Conservation (phyloP, 2,113 vertebrate genomes). For the Xenus cinereus region DNA sequence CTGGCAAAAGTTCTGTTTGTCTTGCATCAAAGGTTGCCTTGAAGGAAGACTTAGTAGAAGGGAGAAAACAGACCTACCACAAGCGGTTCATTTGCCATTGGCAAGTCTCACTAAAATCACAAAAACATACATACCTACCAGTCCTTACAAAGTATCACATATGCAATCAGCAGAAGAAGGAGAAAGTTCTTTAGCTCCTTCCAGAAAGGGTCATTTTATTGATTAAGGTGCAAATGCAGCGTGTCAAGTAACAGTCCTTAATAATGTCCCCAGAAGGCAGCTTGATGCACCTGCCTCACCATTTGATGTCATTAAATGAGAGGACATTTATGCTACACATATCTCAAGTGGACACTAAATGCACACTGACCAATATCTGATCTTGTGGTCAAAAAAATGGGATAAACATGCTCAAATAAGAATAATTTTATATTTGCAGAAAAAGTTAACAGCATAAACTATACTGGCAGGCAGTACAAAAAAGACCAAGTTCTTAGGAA, state of each 20-base stretch:
- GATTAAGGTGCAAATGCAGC: not conserved
- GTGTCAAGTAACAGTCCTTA: not conserved
- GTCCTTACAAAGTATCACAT: not conserved
- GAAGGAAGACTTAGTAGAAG: not conserved
- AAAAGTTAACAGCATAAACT: not conserved
- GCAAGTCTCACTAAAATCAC: not conserved
- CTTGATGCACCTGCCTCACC: not conserved
- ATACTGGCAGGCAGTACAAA: not conserved
- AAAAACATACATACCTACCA: not conserved
- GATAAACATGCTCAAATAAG: not conserved
- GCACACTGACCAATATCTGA: not conserved
- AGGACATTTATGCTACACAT: not conserved
- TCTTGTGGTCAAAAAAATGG: not conserved
- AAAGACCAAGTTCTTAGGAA: not conserved
- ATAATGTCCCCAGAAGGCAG: not conserved
- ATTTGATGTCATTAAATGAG: not conserved
- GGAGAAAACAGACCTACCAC: not conserved
- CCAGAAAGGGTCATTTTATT: not conserved
- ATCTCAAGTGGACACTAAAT: not conserved
- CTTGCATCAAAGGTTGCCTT: not conserved
- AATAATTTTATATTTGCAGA: not conserved
- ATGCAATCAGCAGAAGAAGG: not conserved
- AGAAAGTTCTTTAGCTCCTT: not conserved
- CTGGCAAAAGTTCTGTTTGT: not conserved
- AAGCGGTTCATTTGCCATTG: not conserved